These are phyloP conservation scores for Sitobion miscanthi DNA, from an alignment of 1,140 invertebrate species.

Conservation along the genomic window DNA sequence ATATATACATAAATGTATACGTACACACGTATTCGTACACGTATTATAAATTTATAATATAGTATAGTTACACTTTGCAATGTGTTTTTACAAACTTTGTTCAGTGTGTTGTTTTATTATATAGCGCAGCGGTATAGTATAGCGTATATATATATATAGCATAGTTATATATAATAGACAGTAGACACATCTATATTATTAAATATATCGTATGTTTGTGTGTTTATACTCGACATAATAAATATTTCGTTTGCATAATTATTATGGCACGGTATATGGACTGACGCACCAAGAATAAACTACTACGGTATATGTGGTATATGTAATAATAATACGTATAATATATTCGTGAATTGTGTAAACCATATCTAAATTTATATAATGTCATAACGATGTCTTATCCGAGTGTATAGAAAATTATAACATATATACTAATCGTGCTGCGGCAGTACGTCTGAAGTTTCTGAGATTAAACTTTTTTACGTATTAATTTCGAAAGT, in stretches of 20 bases:
- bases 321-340: no score
- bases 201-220: background rate
- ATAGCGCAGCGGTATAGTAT: background rate
- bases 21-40: no score
- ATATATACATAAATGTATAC: background rate
- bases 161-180: background rate
- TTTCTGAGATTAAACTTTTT: background rate
- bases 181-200: background rate
- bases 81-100: constrained; percentile 20
- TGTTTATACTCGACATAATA: background rate
- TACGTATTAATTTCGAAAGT: background rate
- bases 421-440: background rate
- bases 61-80: background rate
- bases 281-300: background rate
- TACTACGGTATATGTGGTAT: no score
- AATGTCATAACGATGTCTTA: background rate
- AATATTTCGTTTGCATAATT: constrained; percentile 2
- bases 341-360: background rate
- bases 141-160: background rate
- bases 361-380: background rate
- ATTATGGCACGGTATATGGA: background rate
- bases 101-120: background rate
- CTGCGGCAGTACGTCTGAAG: background rate
- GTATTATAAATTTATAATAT: background rate
- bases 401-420: background rate